Percentiles rank a stretch among this genome's conserved stretches.
Conservation (phyloP, 2,113 vertebrate genomes). For the Oncorhynchus nerka region DNA sequence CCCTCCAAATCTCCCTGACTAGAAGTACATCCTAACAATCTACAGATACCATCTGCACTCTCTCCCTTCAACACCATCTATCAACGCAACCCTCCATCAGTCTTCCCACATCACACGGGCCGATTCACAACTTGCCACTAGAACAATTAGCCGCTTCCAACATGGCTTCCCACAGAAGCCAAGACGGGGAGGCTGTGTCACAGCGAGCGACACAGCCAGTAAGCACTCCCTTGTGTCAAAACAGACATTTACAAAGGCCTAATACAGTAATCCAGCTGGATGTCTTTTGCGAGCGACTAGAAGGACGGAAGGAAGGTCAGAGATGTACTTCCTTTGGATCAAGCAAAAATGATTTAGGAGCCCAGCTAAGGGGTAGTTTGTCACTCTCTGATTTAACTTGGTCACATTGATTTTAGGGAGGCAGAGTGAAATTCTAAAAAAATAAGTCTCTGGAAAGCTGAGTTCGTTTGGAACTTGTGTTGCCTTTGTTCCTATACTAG, state of each 20-base stretch:
- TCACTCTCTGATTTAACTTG: slow-evolving; percentile 2
- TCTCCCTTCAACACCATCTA: slow-evolving; percentile 18
- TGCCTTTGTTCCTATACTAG: no score
- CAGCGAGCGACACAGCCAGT: neutral
- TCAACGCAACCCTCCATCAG: slow-evolving; percentile 4
- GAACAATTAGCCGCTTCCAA: slow-evolving; percentile 3
- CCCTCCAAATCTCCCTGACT: neutral
- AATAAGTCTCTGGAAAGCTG: neutral
- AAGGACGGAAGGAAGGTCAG: neutral
- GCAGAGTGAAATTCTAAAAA: neutral
- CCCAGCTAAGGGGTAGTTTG: neutral
- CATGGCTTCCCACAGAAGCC: neutral
- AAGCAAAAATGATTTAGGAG: neutral
- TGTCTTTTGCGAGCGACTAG: slow-evolving; percentile 1
- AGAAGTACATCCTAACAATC: slow-evolving; percentile 13
- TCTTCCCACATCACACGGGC: slow-evolving; percentile 7
- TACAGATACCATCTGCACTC: slow-evolving; percentile 7
- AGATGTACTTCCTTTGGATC: neutral
- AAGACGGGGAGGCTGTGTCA: neutral
- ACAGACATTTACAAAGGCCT: slow-evolving; percentile 23
- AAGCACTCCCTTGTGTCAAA: slow-evolving; percentile 17
- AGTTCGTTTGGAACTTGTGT: neutral
- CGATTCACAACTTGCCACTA: slow-evolving; percentile 15
- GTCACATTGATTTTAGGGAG: neutral
- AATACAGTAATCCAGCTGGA: slow-evolving; percentile 20